Evolutionary conservation across 1,140 invertebrate species (phyloP).

Genomic region (Drosophila bocqueti): DNA sequence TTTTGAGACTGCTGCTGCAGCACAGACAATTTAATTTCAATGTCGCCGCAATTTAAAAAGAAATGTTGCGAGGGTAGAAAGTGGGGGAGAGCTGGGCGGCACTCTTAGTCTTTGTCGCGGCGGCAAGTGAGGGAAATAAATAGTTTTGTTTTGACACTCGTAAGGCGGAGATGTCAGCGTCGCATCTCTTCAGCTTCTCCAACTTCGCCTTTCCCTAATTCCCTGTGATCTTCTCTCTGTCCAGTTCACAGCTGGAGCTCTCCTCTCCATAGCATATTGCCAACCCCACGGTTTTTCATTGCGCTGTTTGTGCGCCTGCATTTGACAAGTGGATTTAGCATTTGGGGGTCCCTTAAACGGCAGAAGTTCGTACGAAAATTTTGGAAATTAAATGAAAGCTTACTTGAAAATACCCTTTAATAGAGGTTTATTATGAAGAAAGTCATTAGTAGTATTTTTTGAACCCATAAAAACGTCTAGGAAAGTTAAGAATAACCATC

Average conservation of each 20-base stretch:
- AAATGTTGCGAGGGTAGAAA: constrained; percentile 41
- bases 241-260: constrained; percentile 32
- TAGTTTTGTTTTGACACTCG: constrained; percentile 67
- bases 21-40: constrained; percentile 68
- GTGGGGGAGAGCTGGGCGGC: not conserved
- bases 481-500: not conserved
- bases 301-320: constrained; percentile 28
- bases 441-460: not conserved
- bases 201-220: not conserved
- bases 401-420: not conserved
- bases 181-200: constrained; percentile 18
- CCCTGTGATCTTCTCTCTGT: constrained; percentile 28
- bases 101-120: constrained; percentile 34
- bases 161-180: constrained; percentile 47
- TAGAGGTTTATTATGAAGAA: not conserved
- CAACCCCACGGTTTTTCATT: constrained; percentile 4
- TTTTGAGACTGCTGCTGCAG: constrained; percentile 6
- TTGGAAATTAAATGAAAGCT: not conserved
- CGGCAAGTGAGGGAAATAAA: constrained; percentile 49
- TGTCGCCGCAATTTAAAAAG: constrained; percentile 54
- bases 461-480: too few relatives aligned
- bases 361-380: not conserved
- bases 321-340: constrained; percentile 64
- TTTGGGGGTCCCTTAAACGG: constrained; percentile 32
- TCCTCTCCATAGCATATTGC: not conserved